Percentiles rank a stretch among this genome's conserved stretches.
Evolutionary conservation across 2,888 invertebrate genomes (phyloP).

Genomic region (Conomelus anceps): DNA sequence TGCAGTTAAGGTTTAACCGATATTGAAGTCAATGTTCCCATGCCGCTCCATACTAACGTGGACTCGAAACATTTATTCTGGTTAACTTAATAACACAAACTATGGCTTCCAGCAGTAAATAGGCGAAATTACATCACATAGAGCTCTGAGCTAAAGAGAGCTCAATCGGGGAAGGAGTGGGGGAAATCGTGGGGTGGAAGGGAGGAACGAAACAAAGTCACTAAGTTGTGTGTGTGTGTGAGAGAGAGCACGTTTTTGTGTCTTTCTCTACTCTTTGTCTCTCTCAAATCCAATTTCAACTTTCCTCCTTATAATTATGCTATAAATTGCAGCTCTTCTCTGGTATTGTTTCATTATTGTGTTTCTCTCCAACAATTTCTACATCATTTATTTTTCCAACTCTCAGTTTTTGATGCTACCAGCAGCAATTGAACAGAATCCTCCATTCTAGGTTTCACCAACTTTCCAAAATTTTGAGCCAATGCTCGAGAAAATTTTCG

Average conservation of each 20-base stretch:
- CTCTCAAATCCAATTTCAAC: neutral
- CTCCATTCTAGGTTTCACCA: neutral
- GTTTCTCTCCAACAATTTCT: neutral
- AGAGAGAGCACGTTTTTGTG: neutral
- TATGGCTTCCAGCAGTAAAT: neutral
- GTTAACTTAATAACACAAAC: neutral
- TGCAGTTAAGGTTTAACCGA: neutral
- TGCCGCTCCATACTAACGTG: neutral
- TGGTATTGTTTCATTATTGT: neutral
- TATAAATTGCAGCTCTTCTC: neutral
- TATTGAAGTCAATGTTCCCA: neutral
- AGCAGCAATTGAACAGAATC: neutral
- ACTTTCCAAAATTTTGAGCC: neutral
- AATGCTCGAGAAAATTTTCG: neutral
- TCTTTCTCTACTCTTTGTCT: neutral
- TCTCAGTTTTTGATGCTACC: neutral
- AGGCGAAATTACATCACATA: neutral
- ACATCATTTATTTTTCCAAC: neutral
- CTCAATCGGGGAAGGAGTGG: neutral
- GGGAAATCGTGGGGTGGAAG: neutral
- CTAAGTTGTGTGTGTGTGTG: neutral
- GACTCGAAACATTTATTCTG: neutral
- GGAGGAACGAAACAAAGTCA: neutral
- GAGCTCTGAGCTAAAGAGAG: neutral
- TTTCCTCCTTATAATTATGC: neutral